Evolutionary conservation across 2,888 invertebrate genomes (phyloP).

Genomic region (Dicycla oo): DNA sequence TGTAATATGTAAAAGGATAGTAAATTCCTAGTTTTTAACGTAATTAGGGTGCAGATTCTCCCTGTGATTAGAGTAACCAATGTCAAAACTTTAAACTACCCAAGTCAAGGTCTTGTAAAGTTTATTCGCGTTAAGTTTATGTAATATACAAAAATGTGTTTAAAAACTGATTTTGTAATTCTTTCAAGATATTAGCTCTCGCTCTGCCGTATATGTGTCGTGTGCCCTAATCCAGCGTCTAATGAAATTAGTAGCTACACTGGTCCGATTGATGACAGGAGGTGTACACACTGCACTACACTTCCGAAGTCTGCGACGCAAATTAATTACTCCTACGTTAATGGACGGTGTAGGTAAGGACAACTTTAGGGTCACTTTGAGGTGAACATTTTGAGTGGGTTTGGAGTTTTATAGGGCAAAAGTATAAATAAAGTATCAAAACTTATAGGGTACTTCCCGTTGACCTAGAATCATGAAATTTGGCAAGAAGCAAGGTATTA

Average conservation of each 20-base stretch:
- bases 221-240: slow-evolving; percentile 42
- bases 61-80: not conserved
- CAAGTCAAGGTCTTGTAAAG: too few species aligned
- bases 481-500: too few species aligned
- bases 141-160: not conserved
- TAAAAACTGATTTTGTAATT: not conserved
- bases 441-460: too few species aligned
- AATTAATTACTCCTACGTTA: slow-evolving; percentile 63
- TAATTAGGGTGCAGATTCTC: not conserved
- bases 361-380: slow-evolving; percentile 29
- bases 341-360: slow-evolving; percentile 31
- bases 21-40: not conserved
- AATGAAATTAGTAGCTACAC: slow-evolving; percentile 60
- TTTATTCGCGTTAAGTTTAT: not conserved
- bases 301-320: slow-evolving; percentile 32
- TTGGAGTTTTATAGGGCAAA: slow-evolving; percentile 6
- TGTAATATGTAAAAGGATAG: not conserved
- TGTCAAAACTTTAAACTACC: not conserved
- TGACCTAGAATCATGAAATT: too few species aligned
- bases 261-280: slow-evolving; percentile 49
- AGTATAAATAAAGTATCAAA: too few species aligned
- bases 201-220: not conserved
- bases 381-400: not conserved
- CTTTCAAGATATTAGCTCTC: not conserved
- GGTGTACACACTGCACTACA: slow-evolving; percentile 53